Evolutionary conservation across 2,888 invertebrate species (phyloP), one percentile per base, ranked within the genome.

Genomic region (Drosophila anceps): DNA sequence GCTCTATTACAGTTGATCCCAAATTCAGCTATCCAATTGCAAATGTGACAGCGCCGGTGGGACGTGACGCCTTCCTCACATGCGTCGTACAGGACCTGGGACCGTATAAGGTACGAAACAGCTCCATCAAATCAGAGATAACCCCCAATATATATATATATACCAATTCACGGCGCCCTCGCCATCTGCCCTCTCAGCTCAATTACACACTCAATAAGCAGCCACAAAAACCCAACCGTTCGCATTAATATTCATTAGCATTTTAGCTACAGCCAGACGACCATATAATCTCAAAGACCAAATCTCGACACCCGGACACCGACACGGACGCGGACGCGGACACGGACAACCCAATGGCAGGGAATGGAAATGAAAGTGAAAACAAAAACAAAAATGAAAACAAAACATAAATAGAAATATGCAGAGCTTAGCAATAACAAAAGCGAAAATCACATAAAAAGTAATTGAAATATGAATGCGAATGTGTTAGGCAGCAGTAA

Each of bases 51-150:
- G 95, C 95, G 18, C 95, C 96, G 2, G 94, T 96, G 63, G 95
- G 96, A 61, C 93, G 96, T 69, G 96, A 96, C 87, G 96, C 95
- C 2, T 93, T 94, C 4, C 94, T 96, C 62, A 95, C 95, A 15
- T 96, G 96, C 88, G 94, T 94, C 65, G 96, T 96, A 12, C 95
- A 96, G 86, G 95, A 95, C 91, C 92, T 96, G 75, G 95, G 95
- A 69, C 94, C 94, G 1, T 96, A 94, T 83, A 96, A 96, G 94
- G 96, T 96, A 93, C 8, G 46, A 93, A 93, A 72, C 61, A 54
- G 63, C 48, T 54, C 62, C 69, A 68, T 50, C 71, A 74, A 70
- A 74, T 80, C 72, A 71, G 55, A 67, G 51, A 71, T 48, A 44
- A 13, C 51, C 55, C 46, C 33, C 33, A 15, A 33, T 4, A 31